phyloP scores from a whole-genome alignment of 37 sponge, comb jelly and placozoan species.

The Haliclona indistincta region DNA sequence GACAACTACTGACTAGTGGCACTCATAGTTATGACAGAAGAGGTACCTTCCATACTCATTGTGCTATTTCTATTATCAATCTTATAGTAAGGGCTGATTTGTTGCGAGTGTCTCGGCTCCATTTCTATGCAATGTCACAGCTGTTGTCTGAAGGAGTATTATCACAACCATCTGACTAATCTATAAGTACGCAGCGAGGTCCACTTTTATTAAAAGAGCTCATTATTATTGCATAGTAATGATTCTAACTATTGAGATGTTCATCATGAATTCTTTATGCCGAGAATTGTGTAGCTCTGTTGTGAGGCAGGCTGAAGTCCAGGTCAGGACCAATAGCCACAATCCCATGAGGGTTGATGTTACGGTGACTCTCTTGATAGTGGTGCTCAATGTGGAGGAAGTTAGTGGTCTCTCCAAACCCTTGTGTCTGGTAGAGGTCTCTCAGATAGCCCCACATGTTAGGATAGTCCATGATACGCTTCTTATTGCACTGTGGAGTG shows the following conservation, averaged over 20 bases:
- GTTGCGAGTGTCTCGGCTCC: constrained; percentile 37
- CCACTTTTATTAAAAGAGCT: too few relatives aligned
- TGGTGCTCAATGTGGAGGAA: constrained; percentile 78
- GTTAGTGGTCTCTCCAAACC: constrained; percentile 82
- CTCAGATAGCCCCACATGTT: constrained; percentile 52
- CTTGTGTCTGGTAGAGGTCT: constrained; percentile 62
- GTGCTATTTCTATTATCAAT: not conserved
- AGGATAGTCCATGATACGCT: constrained; percentile 53
- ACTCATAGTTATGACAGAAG: constrained; percentile 56
- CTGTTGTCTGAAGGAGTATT: constrained; percentile 34
- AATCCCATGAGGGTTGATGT: not conserved
- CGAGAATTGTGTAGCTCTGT: constrained; percentile 57
- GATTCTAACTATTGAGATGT: too few relatives aligned
- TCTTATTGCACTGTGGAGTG: constrained; percentile 32
- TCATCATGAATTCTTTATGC: too few relatives aligned
- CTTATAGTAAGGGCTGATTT: constrained; percentile 21
- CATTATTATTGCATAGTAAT: too few relatives aligned
- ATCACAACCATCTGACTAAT: too few relatives aligned
- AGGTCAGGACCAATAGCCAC: not conserved
- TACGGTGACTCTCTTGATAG: constrained; percentile 60
- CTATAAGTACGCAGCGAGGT: too few relatives aligned
- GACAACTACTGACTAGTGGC: constrained; percentile 33
- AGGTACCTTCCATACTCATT: constrained; percentile 17
- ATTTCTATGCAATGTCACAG: constrained; percentile 58
- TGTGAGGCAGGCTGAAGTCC: constrained; percentile 76